phyloP scores from a whole-genome alignment of 2,797 vertebrate species.

The Etheostoma perlongum region DNA sequence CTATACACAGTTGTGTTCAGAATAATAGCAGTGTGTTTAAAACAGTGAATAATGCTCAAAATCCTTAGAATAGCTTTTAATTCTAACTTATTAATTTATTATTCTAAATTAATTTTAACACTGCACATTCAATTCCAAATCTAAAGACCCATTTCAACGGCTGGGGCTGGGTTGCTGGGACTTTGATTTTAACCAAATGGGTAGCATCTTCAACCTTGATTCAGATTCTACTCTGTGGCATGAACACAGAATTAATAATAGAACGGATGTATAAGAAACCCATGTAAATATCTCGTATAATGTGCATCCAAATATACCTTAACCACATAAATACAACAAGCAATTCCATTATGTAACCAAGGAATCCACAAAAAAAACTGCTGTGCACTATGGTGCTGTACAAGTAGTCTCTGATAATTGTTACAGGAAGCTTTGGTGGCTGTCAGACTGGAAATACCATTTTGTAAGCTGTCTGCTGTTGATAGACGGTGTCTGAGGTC shows the following conservation, averaged over 20 bases:
- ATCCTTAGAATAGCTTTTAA: too few relatives aligned
- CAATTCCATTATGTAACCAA: background rate
- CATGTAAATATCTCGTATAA: background rate
- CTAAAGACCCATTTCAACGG: too few relatives aligned
- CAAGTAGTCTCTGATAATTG: conserved; percentile 5
- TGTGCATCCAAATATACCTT: background rate
- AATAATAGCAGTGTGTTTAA: too few relatives aligned
- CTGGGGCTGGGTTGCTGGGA: background rate
- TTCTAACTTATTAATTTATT: too few relatives aligned
- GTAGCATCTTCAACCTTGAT: background rate
- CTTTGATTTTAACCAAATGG: background rate
- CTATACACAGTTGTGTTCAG: too few relatives aligned
- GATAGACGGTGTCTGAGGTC: conserved; percentile 43
- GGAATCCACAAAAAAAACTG: background rate
- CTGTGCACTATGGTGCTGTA: background rate
- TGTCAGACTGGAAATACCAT: conserved; percentile 32
- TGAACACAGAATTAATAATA: background rate
- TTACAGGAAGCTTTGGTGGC: conserved; percentile 10
- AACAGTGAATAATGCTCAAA: too few relatives aligned
- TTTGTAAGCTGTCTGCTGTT: conserved; percentile 36
- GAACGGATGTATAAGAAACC: background rate
- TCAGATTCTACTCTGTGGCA: background rate
- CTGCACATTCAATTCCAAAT: too few relatives aligned
- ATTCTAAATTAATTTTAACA: too few relatives aligned
- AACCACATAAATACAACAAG: background rate